Evolutionary conservation across 2,888 invertebrate species (phyloP).

Genomic region (Rhamnusium bicolor): DNA sequence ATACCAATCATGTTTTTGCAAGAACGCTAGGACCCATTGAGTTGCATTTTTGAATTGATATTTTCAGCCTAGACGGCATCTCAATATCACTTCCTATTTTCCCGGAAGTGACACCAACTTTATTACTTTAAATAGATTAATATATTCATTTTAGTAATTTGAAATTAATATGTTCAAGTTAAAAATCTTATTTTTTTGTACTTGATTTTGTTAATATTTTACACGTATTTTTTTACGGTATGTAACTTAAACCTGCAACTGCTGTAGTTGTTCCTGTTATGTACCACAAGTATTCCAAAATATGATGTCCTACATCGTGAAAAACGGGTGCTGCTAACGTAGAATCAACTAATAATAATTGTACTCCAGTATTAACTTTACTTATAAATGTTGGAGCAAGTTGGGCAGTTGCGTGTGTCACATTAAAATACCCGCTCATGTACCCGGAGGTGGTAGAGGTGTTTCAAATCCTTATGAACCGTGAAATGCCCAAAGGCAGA

Average conservation of each 20-base stretch:
- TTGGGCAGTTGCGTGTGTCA: conserved; percentile 93
- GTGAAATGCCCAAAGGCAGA: no score
- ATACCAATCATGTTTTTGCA: no score
- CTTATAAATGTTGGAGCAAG: conserved; percentile 93
- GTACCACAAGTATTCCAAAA: conserved; percentile 86
- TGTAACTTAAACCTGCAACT: conserved; percentile 88
- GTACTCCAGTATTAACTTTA: conserved; percentile 95
- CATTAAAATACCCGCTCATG: conserved; percentile 89
- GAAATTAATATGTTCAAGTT: conserved; percentile 8
- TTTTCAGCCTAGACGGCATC: no score
- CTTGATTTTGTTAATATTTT: conserved; percentile 77
- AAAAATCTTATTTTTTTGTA: conserved; percentile 28
- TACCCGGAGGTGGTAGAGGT: conserved; percentile 92
- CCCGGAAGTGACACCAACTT: no score
- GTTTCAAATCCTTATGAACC: no score
- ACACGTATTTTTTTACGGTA: conserved; percentile 88
- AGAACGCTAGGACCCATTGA: no score
- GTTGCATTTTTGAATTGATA: no score
- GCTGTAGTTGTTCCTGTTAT: conserved; percentile 90
- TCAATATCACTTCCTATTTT: no score
- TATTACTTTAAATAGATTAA: no score
- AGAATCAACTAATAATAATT: conserved; percentile 87
- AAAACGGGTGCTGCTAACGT: conserved; percentile 94
- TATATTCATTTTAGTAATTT: not conserved
- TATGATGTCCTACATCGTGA: conserved; percentile 86